Conservation (phyloP, 2,888 invertebrate genomes). For the Pseudanteris insignis region DNA sequence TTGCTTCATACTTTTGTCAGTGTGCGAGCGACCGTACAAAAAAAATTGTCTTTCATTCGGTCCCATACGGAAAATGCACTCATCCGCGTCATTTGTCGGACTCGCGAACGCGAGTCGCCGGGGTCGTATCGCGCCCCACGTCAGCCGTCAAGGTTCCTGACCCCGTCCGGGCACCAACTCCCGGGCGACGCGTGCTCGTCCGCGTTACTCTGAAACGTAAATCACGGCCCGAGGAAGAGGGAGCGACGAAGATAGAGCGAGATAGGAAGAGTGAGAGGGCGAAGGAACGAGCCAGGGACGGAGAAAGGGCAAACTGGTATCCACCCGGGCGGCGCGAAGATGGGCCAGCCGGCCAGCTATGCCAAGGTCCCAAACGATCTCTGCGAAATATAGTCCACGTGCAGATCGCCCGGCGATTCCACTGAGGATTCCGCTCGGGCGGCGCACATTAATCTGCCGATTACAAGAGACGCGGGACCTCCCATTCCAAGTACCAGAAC, state of each 20-base stretch:
- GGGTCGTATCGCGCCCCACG: no score
- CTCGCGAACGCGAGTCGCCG: constrained; percentile 12
- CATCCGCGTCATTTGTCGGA: no score
- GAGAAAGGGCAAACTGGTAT: constrained; percentile 15
- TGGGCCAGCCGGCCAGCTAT: constrained; percentile 38
- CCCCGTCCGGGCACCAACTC: constrained; percentile 35
- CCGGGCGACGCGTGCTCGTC: constrained; percentile 45
- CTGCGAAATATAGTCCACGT: constrained; percentile 46
- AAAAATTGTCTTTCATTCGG: no score
- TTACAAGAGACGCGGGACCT: constrained; percentile 63
- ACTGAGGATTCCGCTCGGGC: constrained; percentile 52
- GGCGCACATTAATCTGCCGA: constrained; percentile 65
- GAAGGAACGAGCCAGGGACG: no score
- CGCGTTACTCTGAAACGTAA: constrained; percentile 40
- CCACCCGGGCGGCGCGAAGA: constrained; percentile 16
- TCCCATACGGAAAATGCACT: no score
- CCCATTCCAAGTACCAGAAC: constrained; percentile 61
- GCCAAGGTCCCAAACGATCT: constrained; percentile 45
- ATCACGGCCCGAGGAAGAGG: no score
- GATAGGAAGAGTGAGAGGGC: no score
- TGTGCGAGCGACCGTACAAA: no score
- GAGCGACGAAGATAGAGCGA: no score
- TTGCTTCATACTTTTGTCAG: no score
- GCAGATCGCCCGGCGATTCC: constrained; percentile 48
- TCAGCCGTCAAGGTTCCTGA: constrained; percentile 44